A percentile compares a stretch with the other conserved stretches of the same genome.
Evolutionary conservation across 2,797 vertebrate species (phyloP).

Genomic region (Botia kubotai): DNA sequence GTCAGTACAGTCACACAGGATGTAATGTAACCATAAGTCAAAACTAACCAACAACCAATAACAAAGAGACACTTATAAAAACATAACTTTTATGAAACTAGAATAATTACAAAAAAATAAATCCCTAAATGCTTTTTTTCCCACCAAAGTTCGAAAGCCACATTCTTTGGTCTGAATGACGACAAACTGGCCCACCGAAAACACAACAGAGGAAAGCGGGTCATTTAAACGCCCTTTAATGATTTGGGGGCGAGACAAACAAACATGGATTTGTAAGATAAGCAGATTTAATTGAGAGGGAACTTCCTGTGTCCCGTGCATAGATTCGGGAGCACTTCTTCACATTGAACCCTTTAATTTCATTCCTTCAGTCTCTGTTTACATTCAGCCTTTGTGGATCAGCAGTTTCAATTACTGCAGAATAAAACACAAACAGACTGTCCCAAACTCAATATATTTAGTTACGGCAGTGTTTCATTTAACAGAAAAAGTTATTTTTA

Average conservation of each 20-base stretch:
- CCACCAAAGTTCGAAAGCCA: neutral
- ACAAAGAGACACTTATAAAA: neutral
- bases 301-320: slow-evolving; percentile 45
- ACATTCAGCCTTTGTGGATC: neutral
- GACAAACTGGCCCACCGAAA: neutral
- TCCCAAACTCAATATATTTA: neutral
- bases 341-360: slow-evolving; percentile 1
- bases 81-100: neutral
- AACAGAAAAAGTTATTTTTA: neutral
- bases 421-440: neutral
- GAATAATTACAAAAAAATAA: neutral
- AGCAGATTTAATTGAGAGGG: slow-evolving; percentile 13
- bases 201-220: slow-evolving; percentile 29
- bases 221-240: slow-evolving; percentile 13
- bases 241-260: slow-evolving; percentile 28
- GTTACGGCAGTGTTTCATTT: neutral
- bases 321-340: slow-evolving; percentile 1
- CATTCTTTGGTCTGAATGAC: neutral
- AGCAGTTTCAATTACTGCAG: neutral
- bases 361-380: neutral
- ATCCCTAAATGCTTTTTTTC: neutral
- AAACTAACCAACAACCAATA: neutral
- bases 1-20: neutral
- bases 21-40: slow-evolving; percentile 39
- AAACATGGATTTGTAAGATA: slow-evolving; percentile 13